A percentile compares a stretch with the other conserved stretches of the same genome.
Conservation (phyloP, 1,140 invertebrate species). For the Neotoxoptera formosana region DNA sequence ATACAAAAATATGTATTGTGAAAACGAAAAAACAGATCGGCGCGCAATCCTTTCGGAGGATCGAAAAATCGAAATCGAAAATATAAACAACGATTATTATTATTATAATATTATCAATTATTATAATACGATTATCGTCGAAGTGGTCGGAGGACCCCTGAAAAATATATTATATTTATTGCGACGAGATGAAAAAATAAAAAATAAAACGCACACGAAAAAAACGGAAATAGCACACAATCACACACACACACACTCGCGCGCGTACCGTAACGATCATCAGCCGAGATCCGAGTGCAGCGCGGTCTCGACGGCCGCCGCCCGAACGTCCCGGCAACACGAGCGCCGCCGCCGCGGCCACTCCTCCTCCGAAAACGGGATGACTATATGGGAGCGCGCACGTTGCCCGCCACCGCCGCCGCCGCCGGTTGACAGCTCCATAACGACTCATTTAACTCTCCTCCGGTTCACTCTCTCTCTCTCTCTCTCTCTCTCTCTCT, state of each 20-base stretch:
- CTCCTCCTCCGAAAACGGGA: constrained; percentile 50
- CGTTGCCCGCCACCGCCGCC: constrained; percentile 34
- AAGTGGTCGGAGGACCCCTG: not conserved
- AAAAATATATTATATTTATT: not conserved
- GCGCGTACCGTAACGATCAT: constrained; percentile 40
- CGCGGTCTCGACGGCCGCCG: constrained; percentile 2
- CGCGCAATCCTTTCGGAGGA: not conserved
- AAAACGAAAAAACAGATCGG: too few relatives aligned
- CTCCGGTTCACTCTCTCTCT: not conserved
- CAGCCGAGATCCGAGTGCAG: constrained; percentile 53
- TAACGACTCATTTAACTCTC: constrained; percentile 57
- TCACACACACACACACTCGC: not conserved
- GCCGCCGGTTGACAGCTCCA: constrained; percentile 57
- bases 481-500: not conserved
- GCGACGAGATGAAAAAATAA: not conserved
- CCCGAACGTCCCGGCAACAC: constrained; percentile 44
- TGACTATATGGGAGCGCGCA: constrained; percentile 6
- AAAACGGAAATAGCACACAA: constrained; percentile 44
- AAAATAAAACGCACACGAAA: not conserved
- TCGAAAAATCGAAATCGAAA: not conserved
- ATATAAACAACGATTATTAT: too few relatives aligned
- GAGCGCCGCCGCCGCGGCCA: constrained; percentile 48
- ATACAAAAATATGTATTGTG: too few relatives aligned
- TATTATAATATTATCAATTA: not conserved
- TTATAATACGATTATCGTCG: not conserved